Conservation (phyloP, 2,113 vertebrate genomes). For the Amblyopsis rosae region DNA sequence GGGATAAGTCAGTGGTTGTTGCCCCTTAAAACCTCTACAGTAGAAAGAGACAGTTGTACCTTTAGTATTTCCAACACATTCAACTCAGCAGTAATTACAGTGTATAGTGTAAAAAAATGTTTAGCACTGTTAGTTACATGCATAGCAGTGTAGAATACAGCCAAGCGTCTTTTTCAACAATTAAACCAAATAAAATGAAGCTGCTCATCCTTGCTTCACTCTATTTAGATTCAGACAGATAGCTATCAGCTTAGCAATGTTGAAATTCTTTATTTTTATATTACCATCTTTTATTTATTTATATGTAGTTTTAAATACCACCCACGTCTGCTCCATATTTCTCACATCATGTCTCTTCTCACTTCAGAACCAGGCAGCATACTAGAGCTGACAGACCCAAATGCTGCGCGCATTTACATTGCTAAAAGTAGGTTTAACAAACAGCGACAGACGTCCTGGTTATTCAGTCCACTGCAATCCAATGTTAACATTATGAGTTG, state of each 20-base stretch:
- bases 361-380: conserved; percentile 58
- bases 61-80: conserved; percentile 6
- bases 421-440: conserved; percentile 58
- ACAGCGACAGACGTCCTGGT: conserved; percentile 31
- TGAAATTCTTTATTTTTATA: conserved; percentile 70
- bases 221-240: conserved; percentile 55
- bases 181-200: conserved; percentile 49
- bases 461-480: neutral
- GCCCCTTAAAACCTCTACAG: neutral
- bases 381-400: conserved; percentile 68
- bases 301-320: conserved; percentile 77
- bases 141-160: conserved; percentile 8
- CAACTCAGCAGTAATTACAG: conserved; percentile 1
- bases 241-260: conserved; percentile 64
- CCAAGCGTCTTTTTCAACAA: conserved; percentile 39
- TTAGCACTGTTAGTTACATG: conserved; percentile 16
- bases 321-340: conserved; percentile 75
- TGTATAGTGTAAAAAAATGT: conserved; percentile 15
- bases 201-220: conserved; percentile 37
- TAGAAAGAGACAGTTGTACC: neutral
- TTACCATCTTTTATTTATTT: conserved; percentile 73
- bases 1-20: conserved; percentile 17
- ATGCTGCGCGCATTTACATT: conserved; percentile 64
- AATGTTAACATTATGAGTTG: no score
- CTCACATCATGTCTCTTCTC: conserved; percentile 63